phyloP scores from a whole-genome alignment of 2,797 vertebrate species.

The Tapera naevia region DNA sequence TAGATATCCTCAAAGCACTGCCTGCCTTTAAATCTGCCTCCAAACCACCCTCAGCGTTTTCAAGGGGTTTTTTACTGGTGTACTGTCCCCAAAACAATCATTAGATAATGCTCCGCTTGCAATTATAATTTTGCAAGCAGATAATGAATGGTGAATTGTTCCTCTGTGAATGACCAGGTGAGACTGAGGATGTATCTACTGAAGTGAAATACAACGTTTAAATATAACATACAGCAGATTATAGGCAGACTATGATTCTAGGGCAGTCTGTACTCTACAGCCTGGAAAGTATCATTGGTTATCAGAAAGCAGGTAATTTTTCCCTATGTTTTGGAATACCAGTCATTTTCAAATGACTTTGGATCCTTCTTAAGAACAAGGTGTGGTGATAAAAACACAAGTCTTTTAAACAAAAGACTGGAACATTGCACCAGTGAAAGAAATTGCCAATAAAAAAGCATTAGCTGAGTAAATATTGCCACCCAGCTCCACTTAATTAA shows the following conservation, averaged over 20 bases:
- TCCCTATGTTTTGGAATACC: not conserved
- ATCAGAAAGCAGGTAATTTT: not conserved
- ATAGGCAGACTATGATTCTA: not conserved
- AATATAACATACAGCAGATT: constrained; percentile 31
- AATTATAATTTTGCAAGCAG: constrained; percentile 2
- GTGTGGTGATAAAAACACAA: not conserved
- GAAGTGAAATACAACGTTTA: constrained; percentile 14
- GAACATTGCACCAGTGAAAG: not conserved
- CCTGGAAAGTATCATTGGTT: not conserved
- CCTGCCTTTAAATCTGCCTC: not conserved
- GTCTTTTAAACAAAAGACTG: not conserved
- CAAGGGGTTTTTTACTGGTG: not conserved
- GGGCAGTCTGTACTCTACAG: not conserved
- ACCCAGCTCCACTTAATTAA: constrained; percentile 24
- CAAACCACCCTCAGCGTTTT: not conserved
- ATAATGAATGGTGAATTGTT: not conserved
- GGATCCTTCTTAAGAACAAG: not conserved
- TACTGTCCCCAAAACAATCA: constrained; percentile 14
- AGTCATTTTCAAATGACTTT: not conserved
- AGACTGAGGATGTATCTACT: not conserved
- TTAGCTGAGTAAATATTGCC: constrained; percentile 41
- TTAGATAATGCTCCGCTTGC: not conserved
- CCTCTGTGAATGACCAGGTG: not conserved
- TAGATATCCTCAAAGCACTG: not conserved
- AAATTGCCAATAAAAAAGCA: not conserved